Evolutionary conservation across 2,888 invertebrate genomes (phyloP), one percentile per base, ranked within the genome.

Genomic region (Phyllotreta striolata): DNA sequence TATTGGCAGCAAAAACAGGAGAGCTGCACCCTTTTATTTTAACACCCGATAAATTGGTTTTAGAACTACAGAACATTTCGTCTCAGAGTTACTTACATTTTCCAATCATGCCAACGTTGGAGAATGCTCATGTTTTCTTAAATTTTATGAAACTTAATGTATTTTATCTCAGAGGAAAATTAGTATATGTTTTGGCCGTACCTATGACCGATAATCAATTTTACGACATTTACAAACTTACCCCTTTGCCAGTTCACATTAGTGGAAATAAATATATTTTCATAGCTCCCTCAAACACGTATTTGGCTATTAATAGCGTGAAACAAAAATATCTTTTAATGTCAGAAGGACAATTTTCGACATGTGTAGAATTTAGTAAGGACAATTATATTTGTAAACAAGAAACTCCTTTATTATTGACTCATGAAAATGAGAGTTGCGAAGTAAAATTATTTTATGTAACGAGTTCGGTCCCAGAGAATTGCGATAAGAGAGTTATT

Each of bases 1-100:
- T 66, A 44, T 14, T 60, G 12, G 24, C 56, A 14, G 63, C 63
- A 3, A 39, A 63, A 60, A 5, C 44, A n/a, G 66, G 66, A 14
- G 14, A 58, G 10, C 10, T 64, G 24, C 55, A 64, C 44, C 66
- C 66, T 8, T 39, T 38, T 12, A 55, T 66, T 39, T 47, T 66
- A 55, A 66, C 63, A 9, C 66, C 66, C 24, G 49, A 47, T n/a
- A 54, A 64, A 44, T 35, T 66, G 46, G 49, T 66, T 10, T 46
- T 49, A 38, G 63, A 7, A 46, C 12, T 46, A 46, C 46, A 46
- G 24, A 46, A 46, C 8, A 46, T 46, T 4, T 46, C 46, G 10
- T 13, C 46, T 1, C 3, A 6, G 8, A 46, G 10, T 8, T 46
- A 66, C n/a, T n/a, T n/a, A n/a, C n/a, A n/a, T 54, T 60, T 60